Evolutionary conservation across 1,140 invertebrate species (phyloP).

Genomic region (Halictus rubicundus): DNA sequence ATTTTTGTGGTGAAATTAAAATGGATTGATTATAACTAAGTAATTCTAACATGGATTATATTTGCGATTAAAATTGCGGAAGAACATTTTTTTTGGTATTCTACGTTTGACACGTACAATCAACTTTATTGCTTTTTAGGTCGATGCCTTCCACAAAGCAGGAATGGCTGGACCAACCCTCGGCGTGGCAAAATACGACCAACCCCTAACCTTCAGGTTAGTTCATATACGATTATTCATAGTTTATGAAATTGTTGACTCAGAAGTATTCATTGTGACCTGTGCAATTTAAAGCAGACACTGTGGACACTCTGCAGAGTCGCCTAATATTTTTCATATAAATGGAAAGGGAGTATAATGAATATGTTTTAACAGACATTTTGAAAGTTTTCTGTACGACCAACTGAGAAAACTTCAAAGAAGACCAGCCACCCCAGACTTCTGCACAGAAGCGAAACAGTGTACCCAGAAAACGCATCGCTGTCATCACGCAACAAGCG

Average conservation of each 20-base stretch:
- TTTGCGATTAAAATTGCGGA: too few species aligned
- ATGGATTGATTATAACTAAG: too few species aligned
- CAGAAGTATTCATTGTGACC: too few species aligned
- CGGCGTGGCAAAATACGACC: conserved; percentile 77
- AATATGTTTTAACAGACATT: conserved; percentile 83
- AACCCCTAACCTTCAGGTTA: conserved; percentile 77
- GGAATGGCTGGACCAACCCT: conserved; percentile 76
- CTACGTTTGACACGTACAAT: too few species aligned
- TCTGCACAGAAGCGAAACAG: conserved; percentile 82
- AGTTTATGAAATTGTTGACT: too few species aligned
- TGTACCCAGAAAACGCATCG: conserved; percentile 92
- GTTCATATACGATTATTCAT: neutral
- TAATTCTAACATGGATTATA: too few species aligned
- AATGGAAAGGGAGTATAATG: conserved; percentile 3
- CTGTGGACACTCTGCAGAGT: too few species aligned
- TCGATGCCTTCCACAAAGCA: conserved; percentile 78
- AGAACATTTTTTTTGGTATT: too few species aligned
- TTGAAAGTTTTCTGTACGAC: conserved; percentile 95
- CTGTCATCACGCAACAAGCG: conserved; percentile 93
- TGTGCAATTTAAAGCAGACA: too few species aligned
- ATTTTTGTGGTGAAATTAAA: neutral
- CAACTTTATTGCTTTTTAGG: conserved; percentile 57
- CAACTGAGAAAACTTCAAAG: conserved; percentile 89
- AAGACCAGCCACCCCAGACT: conserved; percentile 81
- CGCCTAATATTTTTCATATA: too few species aligned